Conservation (phyloP, 2,797 vertebrate genomes). For the Cuniculus paca region DNA sequence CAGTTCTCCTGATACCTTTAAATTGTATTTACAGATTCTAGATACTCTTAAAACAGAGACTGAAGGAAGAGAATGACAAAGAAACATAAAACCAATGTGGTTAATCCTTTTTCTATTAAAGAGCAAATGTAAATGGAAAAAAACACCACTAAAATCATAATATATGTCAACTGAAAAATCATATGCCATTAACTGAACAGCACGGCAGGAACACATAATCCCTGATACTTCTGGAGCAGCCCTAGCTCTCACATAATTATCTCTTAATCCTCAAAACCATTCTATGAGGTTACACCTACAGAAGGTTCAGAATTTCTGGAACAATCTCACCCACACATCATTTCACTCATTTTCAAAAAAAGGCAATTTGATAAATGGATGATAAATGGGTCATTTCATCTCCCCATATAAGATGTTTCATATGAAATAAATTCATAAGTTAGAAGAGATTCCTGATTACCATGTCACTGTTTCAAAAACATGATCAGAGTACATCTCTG, state of each 20-base stretch:
- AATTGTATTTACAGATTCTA: conserved; percentile 49
- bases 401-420: conserved; percentile 28
- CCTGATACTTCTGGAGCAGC: conserved; percentile 12
- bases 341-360: conserved; percentile 42
- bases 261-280: conserved; percentile 68
- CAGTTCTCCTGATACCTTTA: conserved; percentile 50
- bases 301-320: conserved; percentile 65
- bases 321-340: conserved; percentile 58
- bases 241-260: conserved; percentile 72
- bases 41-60: conserved; percentile 59
- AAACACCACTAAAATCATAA: conserved; percentile 75
- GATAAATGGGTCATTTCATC: conserved; percentile 32
- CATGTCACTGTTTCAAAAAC: conserved; percentile 48
- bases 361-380: conserved; percentile 56
- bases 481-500: conserved; percentile 31
- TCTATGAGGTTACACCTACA: conserved; percentile 55
- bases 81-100: conserved; percentile 70
- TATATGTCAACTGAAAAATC: conserved; percentile 75
- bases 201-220: conserved; percentile 77
- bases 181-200: conserved; percentile 75
- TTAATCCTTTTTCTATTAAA: conserved; percentile 74
- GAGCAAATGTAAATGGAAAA: conserved; percentile 58
- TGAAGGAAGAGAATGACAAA: conserved; percentile 22
- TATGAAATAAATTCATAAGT: conserved; percentile 61
- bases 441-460: conserved; percentile 46